Evolutionary conservation across 2,888 invertebrate genomes (phyloP).

Genomic region (Trissoscelio sp.): DNA sequence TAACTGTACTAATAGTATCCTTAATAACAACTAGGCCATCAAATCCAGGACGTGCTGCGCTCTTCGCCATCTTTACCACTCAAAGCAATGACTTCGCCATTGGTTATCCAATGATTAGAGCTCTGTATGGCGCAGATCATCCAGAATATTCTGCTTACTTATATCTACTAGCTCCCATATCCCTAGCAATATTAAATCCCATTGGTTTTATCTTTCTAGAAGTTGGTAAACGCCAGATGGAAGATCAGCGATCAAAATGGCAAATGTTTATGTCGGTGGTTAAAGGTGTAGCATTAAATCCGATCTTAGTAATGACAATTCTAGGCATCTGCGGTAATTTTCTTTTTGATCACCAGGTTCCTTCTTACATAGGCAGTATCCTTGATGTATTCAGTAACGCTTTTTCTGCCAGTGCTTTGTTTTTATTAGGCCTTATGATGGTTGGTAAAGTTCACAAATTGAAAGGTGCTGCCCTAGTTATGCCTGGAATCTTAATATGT

Average conservation of each 20-base stretch:
- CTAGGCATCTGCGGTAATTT: constrained; percentile 94
- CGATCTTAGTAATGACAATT: constrained; percentile 96
- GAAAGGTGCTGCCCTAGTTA: constrained; percentile 90
- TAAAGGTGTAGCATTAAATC: constrained; percentile 93
- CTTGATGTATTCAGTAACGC: constrained; percentile 93
- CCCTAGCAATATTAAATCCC: constrained; percentile 95
- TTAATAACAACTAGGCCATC: constrained; percentile 91
- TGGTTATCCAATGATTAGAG: constrained; percentile 95
- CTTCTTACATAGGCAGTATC: constrained; percentile 89
- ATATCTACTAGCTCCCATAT: constrained; percentile 97
- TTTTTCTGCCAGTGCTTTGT: constrained; percentile 95
- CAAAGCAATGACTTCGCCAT: constrained; percentile 99
- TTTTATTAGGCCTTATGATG: constrained; percentile 95
- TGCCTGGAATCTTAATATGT: constrained; percentile 94
- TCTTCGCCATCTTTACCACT: constrained; percentile 97
- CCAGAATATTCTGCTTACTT: constrained; percentile 95
- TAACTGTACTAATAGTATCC: constrained; percentile 90
- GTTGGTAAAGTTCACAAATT: constrained; percentile 94
- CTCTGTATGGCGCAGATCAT: constrained; percentile 93
- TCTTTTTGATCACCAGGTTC: constrained; percentile 90
- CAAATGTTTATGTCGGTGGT: constrained; percentile 79
- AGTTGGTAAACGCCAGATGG: constrained; percentile 86
- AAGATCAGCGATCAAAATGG: constrained; percentile 74
- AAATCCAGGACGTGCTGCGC: constrained; percentile 93
- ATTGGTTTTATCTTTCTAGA: constrained; percentile 96